Evolutionary conservation across 2,113 vertebrate genomes (phyloP), one percentile per base, ranked within the genome.

Genomic region (Lepidiolamprologus cunningtoni): DNA sequence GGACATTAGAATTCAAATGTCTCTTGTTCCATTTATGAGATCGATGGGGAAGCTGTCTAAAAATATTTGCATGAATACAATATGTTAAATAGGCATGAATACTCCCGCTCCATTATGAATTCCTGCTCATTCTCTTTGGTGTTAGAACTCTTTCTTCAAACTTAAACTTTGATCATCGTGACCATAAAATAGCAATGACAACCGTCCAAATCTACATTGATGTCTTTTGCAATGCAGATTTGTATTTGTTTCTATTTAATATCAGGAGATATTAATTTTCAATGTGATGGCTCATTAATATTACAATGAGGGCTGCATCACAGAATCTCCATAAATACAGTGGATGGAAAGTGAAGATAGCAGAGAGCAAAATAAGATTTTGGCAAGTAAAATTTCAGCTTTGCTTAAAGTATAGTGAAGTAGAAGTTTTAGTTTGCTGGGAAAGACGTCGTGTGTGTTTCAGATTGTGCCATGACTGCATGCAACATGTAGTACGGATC

Each of bases 261-360:
- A 63, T 45, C 58, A 71, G 73, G 42, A 82, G 50, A 90, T 80
- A 85, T 47, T 16, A 45, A 54, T 86, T 78, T 85, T 82, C 33
- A 8, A 7, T 81, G 54, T 89, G 85, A 85, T 89, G 54, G 84
- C 87, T 94, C 79, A 88, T 94, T 93, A 91, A 45, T 91, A 91
- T 94, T 9, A 94, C 76, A 92, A 83, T 89, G 23, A 31, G 4
- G 31, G 17, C 31, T 66, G 9, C 31, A 55, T 76, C 21, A 81
- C 33, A 85, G 55, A 40, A 5, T 53, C 26, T 87, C 12, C 28
- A 55, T 40, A 79, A 68, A 37, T 71, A 80, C 63, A 91, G 78
- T 80, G 19, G 42, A 90, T 53, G 50, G 12, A 86, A 87, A 17
- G 3, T 68, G 17, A 35, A 66, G 14, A 71, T 53, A 7, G 12